A percentile compares a stretch with the other conserved stretches of the same genome.
Evolutionary conservation across 2,797 vertebrate species (phyloP).

Genomic region (Eulemur coronatus): DNA sequence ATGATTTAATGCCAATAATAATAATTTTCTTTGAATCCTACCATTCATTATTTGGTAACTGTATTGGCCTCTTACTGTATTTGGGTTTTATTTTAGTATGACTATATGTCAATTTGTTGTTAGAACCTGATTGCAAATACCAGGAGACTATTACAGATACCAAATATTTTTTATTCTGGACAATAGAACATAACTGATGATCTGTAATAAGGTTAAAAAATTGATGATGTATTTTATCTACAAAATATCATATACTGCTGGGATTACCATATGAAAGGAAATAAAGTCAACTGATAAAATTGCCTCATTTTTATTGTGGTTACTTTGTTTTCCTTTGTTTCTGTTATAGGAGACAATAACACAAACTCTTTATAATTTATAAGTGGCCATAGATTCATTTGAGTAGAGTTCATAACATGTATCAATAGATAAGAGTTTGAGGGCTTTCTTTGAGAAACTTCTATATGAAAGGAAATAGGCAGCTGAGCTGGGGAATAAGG

Average conservation of each 20-base stretch:
- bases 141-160: constrained; percentile 60
- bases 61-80: background rate
- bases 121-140: constrained; percentile 51
- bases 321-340: constrained; percentile 13
- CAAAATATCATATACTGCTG: constrained; percentile 68
- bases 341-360: background rate
- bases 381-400: background rate
- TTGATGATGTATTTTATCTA: constrained; percentile 71
- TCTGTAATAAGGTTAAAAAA: constrained; percentile 26
- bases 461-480: background rate
- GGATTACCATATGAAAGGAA: constrained; percentile 79
- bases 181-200: constrained; percentile 26
- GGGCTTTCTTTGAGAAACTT: background rate
- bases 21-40: background rate
- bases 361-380: background rate
- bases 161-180: constrained; percentile 63
- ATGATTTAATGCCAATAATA: background rate
- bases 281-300: constrained; percentile 82
- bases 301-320: constrained; percentile 28
- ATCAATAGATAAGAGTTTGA: background rate
- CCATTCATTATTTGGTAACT: background rate
- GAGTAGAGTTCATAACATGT: background rate
- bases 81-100: constrained; percentile 46
- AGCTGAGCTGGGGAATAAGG: background rate
- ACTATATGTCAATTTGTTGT: constrained; percentile 50